Conservation (phyloP, 2,888 invertebrate species). For the Clunio marinus region DNA sequence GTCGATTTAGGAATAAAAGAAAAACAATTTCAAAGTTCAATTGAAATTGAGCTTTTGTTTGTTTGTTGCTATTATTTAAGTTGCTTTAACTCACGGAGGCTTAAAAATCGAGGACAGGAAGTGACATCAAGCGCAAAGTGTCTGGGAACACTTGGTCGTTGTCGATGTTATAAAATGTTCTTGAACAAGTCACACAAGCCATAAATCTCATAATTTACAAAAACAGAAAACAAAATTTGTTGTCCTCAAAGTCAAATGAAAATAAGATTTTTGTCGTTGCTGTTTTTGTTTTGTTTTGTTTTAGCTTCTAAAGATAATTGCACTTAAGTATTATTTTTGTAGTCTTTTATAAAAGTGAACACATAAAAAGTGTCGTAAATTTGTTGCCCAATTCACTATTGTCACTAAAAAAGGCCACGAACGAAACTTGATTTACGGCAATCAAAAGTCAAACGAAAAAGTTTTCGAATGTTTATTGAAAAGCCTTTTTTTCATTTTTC, state of each 20-base stretch:
- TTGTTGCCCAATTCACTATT: constrained; percentile 2
- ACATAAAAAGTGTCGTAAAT: constrained; percentile 7
- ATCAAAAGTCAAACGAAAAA: not conserved
- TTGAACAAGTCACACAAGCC: constrained; percentile 1
- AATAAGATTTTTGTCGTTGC: too few relatives aligned
- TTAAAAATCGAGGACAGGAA: constrained; percentile 2
- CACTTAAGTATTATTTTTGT: not conserved
- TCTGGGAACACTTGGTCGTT: constrained; percentile 18
- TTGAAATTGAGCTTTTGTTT: not conserved
- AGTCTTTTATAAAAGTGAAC: not conserved
- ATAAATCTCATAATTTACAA: constrained; percentile 16
- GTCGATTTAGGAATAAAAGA: too few relatives aligned
- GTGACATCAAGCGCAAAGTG: constrained; percentile 18
- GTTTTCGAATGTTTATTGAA: not conserved
- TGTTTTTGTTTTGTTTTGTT: too few relatives aligned
- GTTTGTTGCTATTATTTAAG: too few relatives aligned
- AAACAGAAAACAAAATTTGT: not conserved
- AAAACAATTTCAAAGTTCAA: constrained; percentile 5
- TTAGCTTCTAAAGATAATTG: not conserved
- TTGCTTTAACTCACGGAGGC: not conserved
- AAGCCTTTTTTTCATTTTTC: not conserved
- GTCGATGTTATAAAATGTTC: not conserved
- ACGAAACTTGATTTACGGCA: too few relatives aligned
- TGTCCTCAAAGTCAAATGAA: constrained; percentile 16
- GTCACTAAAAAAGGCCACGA: too few relatives aligned